These are phyloP conservation scores for Chascanopsetta lugubris DNA, from an alignment of 2,113 vertebrate genomes.

Conservation along the genomic window DNA sequence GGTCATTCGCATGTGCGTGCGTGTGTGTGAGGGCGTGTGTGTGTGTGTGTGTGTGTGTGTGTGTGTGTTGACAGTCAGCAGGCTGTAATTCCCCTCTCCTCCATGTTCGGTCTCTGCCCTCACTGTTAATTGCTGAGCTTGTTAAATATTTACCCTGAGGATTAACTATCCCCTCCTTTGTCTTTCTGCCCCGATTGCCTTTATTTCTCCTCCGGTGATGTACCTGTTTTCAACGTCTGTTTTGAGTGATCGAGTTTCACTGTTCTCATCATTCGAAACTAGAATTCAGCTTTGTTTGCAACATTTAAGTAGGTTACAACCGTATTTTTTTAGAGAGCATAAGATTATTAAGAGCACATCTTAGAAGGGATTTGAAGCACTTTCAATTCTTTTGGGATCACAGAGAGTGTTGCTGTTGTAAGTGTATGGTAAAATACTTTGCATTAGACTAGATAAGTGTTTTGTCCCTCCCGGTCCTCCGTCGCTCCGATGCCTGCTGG, in stretches of 20 bases:
- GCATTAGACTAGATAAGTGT: too few species aligned
- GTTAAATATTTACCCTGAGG: slow-evolving; percentile 77
- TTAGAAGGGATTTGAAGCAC: neutral
- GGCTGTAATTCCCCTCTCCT: slow-evolving; percentile 57
- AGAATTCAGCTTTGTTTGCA: slow-evolving; percentile 10
- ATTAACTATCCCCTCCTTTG: slow-evolving; percentile 67
- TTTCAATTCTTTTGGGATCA: slow-evolving; percentile 12
- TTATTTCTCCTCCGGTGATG: slow-evolving; percentile 43
- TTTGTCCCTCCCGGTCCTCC: neutral
- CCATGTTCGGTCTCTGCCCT: slow-evolving; percentile 55
- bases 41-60: slow-evolving; percentile 23
- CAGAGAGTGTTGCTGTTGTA: slow-evolving; percentile 1
- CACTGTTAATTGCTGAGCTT: slow-evolving; percentile 66
- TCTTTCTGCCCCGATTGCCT: slow-evolving; percentile 61
- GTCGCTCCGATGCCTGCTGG: slow-evolving; percentile 7
- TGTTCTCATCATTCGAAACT: slow-evolving; percentile 40
- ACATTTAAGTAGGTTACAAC: slow-evolving; percentile 18
- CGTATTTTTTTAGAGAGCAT: neutral
- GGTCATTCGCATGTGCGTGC: neutral
- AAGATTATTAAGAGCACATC: neutral
- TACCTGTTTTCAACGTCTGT: slow-evolving; percentile 18
- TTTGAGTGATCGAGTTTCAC: slow-evolving; percentile 29
- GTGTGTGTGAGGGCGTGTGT: too few species aligned
- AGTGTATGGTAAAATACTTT: too few species aligned
- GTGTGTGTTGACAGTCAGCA: slow-evolving; percentile 51